Conservation (phyloP, 2,888 invertebrate species). For the Clanis bilineata region DNA sequence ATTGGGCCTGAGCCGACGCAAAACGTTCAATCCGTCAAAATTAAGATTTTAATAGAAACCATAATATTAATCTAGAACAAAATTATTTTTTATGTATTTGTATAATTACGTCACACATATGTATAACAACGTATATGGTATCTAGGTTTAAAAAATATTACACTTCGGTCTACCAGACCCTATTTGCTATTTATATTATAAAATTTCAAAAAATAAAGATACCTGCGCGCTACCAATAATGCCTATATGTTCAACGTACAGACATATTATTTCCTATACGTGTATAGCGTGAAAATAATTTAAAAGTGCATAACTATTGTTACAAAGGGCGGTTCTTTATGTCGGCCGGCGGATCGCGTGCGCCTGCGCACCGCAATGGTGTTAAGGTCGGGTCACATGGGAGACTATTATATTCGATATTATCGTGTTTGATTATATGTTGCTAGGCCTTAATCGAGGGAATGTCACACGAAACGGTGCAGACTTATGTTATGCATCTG, state of each 20-base stretch:
- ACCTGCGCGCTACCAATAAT: background rate
- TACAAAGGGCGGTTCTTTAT: conserved; percentile 52
- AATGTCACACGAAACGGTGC: background rate
- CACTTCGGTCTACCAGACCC: no score
- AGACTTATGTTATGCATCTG: no score
- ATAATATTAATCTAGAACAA: no score
- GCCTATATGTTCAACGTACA: background rate
- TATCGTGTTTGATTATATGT: conserved; percentile 15
- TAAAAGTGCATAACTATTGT: conserved; percentile 26
- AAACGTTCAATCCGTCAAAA: no score
- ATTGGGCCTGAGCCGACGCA: no score
- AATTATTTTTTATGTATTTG: no score
- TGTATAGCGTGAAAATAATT: conserved; percentile 23
- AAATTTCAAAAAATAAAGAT: no score
- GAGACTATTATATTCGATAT: conserved; percentile 16
- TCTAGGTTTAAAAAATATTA: no score
- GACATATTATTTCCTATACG: conserved; percentile 2
- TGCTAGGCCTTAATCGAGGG: background rate
- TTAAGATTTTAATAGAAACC: no score
- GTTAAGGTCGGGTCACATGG: conserved; percentile 26
- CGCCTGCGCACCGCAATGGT: conserved; percentile 42
- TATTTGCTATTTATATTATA: no score
- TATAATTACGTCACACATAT: no score
- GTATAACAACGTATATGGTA: no score
- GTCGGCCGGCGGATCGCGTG: conserved; percentile 55